Evolutionary conservation across 1,140 invertebrate species (phyloP).

Genomic region (Drosophila hydei): DNA sequence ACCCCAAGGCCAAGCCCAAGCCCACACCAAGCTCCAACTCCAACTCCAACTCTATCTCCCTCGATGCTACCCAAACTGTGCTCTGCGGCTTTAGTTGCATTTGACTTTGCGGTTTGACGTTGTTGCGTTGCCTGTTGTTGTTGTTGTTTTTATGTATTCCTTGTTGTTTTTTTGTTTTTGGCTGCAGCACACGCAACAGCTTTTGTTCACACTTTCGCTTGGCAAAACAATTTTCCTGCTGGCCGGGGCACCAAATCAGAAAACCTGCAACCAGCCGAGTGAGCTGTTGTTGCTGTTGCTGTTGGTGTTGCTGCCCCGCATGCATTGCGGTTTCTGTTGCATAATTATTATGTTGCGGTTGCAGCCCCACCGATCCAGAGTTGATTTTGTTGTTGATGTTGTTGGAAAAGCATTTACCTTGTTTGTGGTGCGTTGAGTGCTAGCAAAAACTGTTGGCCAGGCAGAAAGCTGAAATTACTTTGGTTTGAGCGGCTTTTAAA

Average conservation of each 20-base stretch:
- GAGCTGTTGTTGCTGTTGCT: constrained; percentile 31
- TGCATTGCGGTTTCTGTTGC: constrained; percentile 81
- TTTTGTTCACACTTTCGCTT: constrained; percentile 81
- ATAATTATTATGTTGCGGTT: constrained; percentile 82
- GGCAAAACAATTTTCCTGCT: constrained; percentile 74
- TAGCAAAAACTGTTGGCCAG: constrained; percentile 67
- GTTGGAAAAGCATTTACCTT: constrained; percentile 78
- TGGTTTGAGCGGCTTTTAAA: constrained; percentile 62
- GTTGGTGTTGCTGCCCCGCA: constrained; percentile 58
- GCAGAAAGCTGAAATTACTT: constrained; percentile 69
- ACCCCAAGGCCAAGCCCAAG: neutral
- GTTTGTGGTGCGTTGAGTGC: constrained; percentile 72
- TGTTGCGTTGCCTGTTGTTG: constrained; percentile 56
- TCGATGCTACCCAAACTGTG: constrained; percentile 63
- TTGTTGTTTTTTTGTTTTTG: constrained; percentile 43
- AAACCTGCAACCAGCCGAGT: constrained; percentile 48
- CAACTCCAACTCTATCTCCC: neutral
- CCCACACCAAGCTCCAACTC: constrained; percentile 39
- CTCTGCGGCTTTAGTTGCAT: constrained; percentile 77
- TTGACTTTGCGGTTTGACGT: constrained; percentile 81
- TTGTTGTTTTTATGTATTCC: constrained; percentile 44
- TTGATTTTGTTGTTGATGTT: constrained; percentile 64
- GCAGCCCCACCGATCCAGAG: constrained; percentile 35
- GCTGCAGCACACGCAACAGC: constrained; percentile 75
- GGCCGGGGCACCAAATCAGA: constrained; percentile 41